Evolutionary conservation across 2,888 invertebrate genomes (phyloP), one percentile per base, ranked within the genome.

Genomic region (Synanthedon formicaeformis): DNA sequence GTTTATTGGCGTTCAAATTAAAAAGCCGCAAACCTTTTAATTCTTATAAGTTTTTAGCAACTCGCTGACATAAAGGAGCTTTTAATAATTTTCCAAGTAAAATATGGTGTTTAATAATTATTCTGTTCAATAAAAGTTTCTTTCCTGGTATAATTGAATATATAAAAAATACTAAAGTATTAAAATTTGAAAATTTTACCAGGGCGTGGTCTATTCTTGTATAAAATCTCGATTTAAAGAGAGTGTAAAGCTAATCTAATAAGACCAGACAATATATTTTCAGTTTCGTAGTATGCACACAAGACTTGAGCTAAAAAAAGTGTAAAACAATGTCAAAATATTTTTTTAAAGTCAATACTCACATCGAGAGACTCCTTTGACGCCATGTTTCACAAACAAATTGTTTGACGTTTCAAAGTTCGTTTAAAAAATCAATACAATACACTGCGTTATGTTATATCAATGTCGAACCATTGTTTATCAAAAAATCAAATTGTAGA

Each of bases 351-450:
- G 57, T 60, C 53, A 63, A 68, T 77, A 87, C 87, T 87, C 66
- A 87, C 87, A 72, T 87, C 87, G 57, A 87, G 78, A 67, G 87
- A 87, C 71, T 87, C 87, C 83, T 87, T 87, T 58, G 87, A 87
- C 87, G 87, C 87, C 87, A 87, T 87, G 70, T 84, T 85, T 81
- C 83, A 79, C 78, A 77, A 77, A 81, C 78, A 83, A 81, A 80
- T 78, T 79, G 73, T 77, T 81, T 81, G 81, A 77, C 75, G 64
- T 73, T 74, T 34, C 34, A 34, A 34, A 34, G 34, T 34, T 34
- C 34, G 34, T 34, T 66, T 63, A 56, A 58, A 63, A 73, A 76
- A 78, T 79, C 82, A 69, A 81, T 78, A 73, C 50, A 49, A 49
- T 23, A 18, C 23, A 12, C 8, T 16, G 49, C 16, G 49, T 49